A percentile compares a stretch with the other conserved stretches of the same genome.
Evolutionary conservation across 2,113 vertebrate species (phyloP).

Genomic region (Xiphorhynchus elegans): DNA sequence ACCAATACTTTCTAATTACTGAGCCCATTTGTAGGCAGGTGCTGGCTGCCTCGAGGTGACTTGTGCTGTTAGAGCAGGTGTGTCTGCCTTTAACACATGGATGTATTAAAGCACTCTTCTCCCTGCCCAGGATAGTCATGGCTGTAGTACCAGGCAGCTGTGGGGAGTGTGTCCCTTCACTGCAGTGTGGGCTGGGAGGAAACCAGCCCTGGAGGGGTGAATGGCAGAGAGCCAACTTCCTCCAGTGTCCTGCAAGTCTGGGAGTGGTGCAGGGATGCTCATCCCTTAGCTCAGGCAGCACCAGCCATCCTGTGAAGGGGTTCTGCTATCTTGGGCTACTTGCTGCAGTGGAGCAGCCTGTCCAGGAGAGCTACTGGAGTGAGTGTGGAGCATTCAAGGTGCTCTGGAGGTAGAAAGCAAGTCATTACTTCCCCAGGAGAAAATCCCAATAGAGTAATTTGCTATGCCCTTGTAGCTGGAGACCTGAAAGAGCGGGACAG

Average conservation of each 20-base stretch:
- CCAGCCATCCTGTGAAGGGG: too few species aligned
- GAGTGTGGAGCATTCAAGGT: rapidly evolving
- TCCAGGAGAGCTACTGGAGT: neutral
- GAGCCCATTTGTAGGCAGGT: neutral
- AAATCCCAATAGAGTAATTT: neutral
- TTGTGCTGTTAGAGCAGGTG: neutral
- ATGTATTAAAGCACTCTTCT: neutral
- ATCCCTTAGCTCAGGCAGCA: neutral
- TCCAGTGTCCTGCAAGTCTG: neutral
- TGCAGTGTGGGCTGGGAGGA: neutral
- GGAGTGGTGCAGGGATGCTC: neutral
- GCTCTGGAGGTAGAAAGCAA: neutral
- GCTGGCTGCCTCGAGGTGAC: neutral
- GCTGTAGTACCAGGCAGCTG: neutral
- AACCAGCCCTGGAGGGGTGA: neutral
- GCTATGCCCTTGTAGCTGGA: neutral
- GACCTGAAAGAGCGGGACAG: neutral
- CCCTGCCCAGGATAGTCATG: neutral
- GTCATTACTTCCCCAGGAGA: neutral
- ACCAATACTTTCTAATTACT: neutral
- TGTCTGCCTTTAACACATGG: neutral
- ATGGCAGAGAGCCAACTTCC: neutral
- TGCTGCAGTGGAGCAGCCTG: neutral
- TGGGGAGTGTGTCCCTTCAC: neutral
- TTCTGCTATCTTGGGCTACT: neutral